Evolutionary conservation across 1,140 invertebrate genomes (phyloP), one percentile per base, ranked within the genome.

Genomic region (Oedothorax gibbosus): DNA sequence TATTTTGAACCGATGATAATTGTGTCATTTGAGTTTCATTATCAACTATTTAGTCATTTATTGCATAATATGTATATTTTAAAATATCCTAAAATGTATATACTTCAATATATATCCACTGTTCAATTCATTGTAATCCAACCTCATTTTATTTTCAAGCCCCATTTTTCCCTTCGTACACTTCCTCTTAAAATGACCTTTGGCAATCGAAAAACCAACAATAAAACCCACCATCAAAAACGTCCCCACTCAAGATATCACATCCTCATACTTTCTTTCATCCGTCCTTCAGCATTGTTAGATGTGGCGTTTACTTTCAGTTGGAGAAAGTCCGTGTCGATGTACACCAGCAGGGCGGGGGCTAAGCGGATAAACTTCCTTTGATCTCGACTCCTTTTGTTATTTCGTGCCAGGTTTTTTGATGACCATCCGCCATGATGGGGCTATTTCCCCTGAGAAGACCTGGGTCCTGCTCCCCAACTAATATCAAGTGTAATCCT

Each of bases 361-460:
- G 72, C 72, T 84, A 84, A 84, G 64, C 81, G 71, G 80, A 82
- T 82, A 82, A 82, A 82, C 80, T 73, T 82, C 72, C 60, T 57
- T 21, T 18, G 71, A 84, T 84, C 80, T 71, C 18, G 49, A 10
- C 69, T 80, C 60, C 72, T 84, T 84, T 84, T 84, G 81, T 84
- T 84, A 64, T 64, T 84, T 65, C 81, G 81, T 84, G 81, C 81
- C n/a, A 84, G 76, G 81, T 84, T 84, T 84, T 84, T 84, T 84
- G 81, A 84, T 84, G 81, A 84, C 72, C 72, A 75, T 50, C 68
- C 71, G 66, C 72, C 81, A 66, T 84, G 72, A 84, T 75, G 60
- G 81, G 60, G 54, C 72, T 72, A 84, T 84, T 84, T 76, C 81
- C 72, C 81, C 71, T 21, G 81, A 84, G 81, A n/a, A 51, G 50